Conservation (phyloP, 2,797 vertebrate genomes). For the Sternotherus odoratus region DNA sequence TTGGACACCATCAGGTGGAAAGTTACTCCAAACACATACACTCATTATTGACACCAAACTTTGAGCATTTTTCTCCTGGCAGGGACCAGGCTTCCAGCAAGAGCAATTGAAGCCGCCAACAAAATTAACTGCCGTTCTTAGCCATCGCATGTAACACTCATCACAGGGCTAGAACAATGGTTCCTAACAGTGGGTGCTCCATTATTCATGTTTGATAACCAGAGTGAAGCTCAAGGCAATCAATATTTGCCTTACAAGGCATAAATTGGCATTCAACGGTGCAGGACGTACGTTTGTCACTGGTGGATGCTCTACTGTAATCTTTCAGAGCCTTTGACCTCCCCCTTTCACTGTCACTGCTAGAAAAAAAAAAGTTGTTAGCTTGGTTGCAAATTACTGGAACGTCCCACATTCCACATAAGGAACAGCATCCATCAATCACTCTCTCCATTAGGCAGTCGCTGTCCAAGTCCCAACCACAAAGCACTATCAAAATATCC, state of each 20-base stretch:
- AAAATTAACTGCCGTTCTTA: background rate
- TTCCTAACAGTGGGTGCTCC: rapidly evolving
- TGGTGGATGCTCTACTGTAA: background rate
- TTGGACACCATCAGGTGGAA: background rate
- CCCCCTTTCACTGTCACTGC: background rate
- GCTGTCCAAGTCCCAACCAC: background rate
- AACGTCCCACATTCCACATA: background rate
- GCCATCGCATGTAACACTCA: no score
- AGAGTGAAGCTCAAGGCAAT: background rate
- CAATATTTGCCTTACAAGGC: background rate
- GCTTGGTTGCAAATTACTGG: background rate
- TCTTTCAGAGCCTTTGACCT: background rate
- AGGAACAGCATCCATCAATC: background rate
- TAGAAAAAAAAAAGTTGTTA: background rate
- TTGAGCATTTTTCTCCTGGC: background rate
- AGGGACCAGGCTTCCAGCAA: background rate
- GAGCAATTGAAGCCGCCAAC: rapidly evolving
- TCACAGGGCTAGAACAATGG: rapidly evolving
- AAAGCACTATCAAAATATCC: background rate
- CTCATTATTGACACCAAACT: background rate
- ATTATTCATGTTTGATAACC: background rate
- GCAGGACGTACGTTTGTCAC: background rate
- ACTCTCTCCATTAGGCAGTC: background rate
- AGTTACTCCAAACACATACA: rapidly evolving
- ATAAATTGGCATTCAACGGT: background rate